Evolutionary conservation across 2,888 invertebrate species (phyloP).

Genomic region (Neoitamus cyanurus): DNA sequence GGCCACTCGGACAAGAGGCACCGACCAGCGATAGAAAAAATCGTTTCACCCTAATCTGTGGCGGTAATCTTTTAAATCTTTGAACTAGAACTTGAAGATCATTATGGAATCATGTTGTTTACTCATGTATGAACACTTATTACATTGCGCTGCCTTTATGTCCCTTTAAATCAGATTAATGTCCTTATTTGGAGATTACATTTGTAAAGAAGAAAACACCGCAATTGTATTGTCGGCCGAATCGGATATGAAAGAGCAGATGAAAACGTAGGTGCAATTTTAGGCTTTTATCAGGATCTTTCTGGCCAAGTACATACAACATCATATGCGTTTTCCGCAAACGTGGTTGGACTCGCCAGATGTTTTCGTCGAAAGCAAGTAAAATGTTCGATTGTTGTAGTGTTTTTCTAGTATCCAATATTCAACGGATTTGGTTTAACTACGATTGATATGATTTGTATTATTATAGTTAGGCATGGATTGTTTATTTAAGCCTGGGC

Average conservation of each 20-base stretch:
- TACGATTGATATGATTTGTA: too few species aligned
- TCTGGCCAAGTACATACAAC: not conserved
- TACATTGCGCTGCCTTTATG: conserved; percentile 50
- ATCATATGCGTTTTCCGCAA: not conserved
- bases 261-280: conserved; percentile 33
- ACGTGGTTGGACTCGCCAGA: not conserved
- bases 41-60: conserved; percentile 62
- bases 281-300: not conserved
- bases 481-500: too few species aligned
- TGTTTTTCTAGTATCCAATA: too few species aligned
- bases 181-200: conserved; percentile 54
- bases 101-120: conserved; percentile 58
- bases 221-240: conserved; percentile 64
- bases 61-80: conserved; percentile 64
- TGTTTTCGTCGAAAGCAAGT: not conserved
- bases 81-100: conserved; percentile 53
- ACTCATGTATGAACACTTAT: conserved; percentile 62
- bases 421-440: too few species aligned
- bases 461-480: not conserved
- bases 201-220: conserved; percentile 58
- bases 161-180: conserved; percentile 52
- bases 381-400: not conserved
- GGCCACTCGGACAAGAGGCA: conserved; percentile 37
- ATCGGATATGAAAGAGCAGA: conserved; percentile 59
- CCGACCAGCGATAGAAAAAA: conserved; percentile 45